These are phyloP conservation scores for Tupaia tana DNA, from an alignment of 2,113 vertebrate genomes.

Conservation along the genomic window DNA sequence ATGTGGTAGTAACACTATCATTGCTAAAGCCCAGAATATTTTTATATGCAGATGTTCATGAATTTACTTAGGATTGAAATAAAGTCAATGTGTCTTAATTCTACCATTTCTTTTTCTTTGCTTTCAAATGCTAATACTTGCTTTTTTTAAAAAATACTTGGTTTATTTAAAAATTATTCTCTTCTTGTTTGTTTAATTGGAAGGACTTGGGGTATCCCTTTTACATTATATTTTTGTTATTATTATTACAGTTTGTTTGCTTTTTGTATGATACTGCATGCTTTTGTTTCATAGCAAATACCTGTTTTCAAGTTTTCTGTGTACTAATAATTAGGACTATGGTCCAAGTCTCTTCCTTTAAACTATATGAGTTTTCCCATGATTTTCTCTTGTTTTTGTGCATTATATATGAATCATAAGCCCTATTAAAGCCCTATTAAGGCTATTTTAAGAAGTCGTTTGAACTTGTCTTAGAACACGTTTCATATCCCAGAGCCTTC, in stretches of 20 bases:
- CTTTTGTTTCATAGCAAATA: neutral
- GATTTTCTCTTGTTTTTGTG: neutral
- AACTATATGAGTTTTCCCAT: neutral
- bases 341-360: neutral
- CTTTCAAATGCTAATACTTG: neutral
- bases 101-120: neutral
- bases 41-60: neutral
- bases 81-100: neutral
- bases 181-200: neutral
- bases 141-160: neutral
- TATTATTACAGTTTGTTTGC: neutral
- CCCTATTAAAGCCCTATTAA: neutral
- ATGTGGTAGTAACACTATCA: neutral
- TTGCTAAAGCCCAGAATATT: neutral
- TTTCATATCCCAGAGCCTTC: neutral
- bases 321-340: neutral
- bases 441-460: neutral
- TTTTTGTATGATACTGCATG: neutral
- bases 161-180: neutral
- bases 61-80: neutral
- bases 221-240: neutral
- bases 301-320: neutral
- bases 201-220: neutral
- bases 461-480: neutral
- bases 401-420: neutral